These are phyloP conservation scores for Natator depressus DNA, from an alignment of 2,113 vertebrate species.

Conservation along the genomic window DNA sequence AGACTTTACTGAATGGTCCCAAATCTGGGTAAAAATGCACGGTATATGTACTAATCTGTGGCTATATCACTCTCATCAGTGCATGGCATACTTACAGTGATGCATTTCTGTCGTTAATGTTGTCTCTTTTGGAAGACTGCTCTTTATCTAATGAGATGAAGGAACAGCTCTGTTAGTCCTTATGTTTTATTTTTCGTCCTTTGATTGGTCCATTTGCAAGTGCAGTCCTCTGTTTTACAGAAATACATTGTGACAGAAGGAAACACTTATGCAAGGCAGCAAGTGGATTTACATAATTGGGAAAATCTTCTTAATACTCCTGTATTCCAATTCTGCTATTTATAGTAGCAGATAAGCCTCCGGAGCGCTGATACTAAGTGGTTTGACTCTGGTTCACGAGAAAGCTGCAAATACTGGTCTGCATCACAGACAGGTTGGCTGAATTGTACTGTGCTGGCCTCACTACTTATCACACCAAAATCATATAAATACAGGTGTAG, in stretches of 20 bases:
- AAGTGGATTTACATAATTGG: not conserved
- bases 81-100: not conserved
- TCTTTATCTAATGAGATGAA: not conserved
- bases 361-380: not conserved
- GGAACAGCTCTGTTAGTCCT: not conserved
- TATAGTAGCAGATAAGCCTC: not conserved
- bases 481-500: not conserved
- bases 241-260: not conserved
- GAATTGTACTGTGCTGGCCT: not conserved
- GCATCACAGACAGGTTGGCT: not conserved
- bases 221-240: not conserved
- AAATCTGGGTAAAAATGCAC: not conserved
- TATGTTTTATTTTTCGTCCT: not conserved
- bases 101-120: not conserved
- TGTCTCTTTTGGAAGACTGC: not conserved
- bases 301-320: not conserved
- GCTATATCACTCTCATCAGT: not conserved
- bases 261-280: not conserved
- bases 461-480: not conserved
- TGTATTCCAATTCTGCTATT: not conserved
- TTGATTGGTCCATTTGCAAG: not conserved
- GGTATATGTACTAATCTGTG: not conserved
- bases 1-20: not conserved
- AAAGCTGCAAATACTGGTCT: not conserved
- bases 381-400: not conserved